Evolutionary conservation across 2,113 vertebrate species (phyloP), one percentile per base, ranked within the genome.

Genomic region (Percina caprodes): DNA sequence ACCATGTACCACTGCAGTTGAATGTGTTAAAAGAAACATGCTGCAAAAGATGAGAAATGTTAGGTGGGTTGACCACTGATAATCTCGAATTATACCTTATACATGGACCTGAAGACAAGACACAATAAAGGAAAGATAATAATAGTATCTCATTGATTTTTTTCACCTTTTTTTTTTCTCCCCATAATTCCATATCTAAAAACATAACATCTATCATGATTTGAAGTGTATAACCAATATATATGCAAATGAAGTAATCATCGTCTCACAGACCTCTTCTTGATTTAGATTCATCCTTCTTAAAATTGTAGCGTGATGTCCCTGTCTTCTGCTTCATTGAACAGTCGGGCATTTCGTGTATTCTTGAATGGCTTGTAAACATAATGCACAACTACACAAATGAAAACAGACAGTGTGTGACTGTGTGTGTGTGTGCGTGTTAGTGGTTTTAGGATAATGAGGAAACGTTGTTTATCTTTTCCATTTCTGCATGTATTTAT

Each of bases 231-330:
- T 78, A 79, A 89, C 88, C 89, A 93, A 91, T 92, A 92, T 91
- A 89, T 85, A 93, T 92, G 89, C 86, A 92, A 92, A 91, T 92
- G 15, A 84, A 65, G 86, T 69, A 84, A 84, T 91, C 78, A 84
- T 81, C 69, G 24, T 81, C 77, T 74, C 62, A 74, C 51, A 72
- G 74, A 69, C 72, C 66, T 87, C 66, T 83, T 86, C 68, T 80
- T 69, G 74, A 83, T 86, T 86, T 88, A 72, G 56, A 74, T 73
- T 73, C n/a, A 54, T 69, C 79, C 66, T 46, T 51, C 61, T 80
- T 61, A 83, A 74, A 63, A 70, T 69, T 26, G 76, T 55, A 30
- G 59, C 3, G n/a, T 51, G 42, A 79, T 72, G 0, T 74, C 54
- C 52, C 63, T 83, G 55, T 73, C 1, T 9, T 48, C 24, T 74